Evolutionary conservation across 1,140 invertebrate genomes (phyloP).

Genomic region (Leptinotarsa texana): DNA sequence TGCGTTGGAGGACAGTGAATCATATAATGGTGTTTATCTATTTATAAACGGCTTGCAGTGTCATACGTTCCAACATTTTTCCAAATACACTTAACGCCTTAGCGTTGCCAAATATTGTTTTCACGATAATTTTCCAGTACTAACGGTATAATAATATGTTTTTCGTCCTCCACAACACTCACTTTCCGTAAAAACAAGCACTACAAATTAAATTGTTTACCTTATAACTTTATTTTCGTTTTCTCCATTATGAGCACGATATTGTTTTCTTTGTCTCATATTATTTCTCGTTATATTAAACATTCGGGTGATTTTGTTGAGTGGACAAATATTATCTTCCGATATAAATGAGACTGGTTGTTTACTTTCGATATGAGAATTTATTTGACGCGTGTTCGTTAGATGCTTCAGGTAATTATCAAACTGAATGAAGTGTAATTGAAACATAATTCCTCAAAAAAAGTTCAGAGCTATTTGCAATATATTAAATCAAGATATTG

Average conservation of each 20-base stretch:
- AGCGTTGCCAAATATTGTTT: not conserved
- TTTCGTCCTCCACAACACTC: not conserved
- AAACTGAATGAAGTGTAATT: too few species aligned
- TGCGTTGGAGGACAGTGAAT: slow-evolving; percentile 7
- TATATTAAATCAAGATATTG: too few species aligned
- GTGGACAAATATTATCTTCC: too few species aligned
- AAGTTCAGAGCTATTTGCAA: too few species aligned
- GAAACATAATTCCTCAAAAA: too few species aligned
- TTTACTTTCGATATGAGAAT: not conserved
- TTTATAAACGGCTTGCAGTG: not conserved
- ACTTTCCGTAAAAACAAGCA: not conserved
- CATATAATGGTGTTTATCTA: not conserved
- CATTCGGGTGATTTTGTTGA: too few species aligned
- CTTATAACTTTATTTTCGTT: not conserved
- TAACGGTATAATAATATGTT: not conserved
- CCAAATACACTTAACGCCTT: not conserved
- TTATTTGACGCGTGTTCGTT: not conserved
- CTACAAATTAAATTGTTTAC: not conserved
- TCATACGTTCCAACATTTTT: slow-evolving; percentile 6
- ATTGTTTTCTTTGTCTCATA: too few species aligned
- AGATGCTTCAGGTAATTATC: too few species aligned
- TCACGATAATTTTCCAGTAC: not conserved
- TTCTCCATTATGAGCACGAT: not conserved
- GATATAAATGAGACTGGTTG: not conserved
- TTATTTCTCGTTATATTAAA: too few species aligned